Percentiles rank a stretch among this genome's conserved stretches.
Conservation (phyloP, 2,888 invertebrate species). For the Resseliella maxima region DNA sequence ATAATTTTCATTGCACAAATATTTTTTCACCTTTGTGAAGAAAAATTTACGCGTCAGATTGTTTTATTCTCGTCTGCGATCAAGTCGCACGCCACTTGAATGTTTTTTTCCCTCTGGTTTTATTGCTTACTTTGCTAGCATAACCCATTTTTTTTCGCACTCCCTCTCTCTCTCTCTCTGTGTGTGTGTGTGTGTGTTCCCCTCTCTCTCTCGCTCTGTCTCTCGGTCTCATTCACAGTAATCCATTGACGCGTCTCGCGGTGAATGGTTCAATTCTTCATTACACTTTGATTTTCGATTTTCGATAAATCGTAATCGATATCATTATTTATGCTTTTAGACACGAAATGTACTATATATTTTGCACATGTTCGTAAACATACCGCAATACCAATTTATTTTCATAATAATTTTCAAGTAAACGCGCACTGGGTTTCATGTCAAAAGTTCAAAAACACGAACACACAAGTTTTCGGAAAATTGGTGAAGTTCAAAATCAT, state of each 20-base stretch:
- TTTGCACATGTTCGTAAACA: no score
- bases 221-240: background rate
- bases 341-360: background rate
- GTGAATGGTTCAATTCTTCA: background rate
- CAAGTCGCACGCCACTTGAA: background rate
- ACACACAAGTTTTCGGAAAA: background rate
- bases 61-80: background rate
- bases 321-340: slow-evolving; percentile 9
- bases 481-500: background rate
- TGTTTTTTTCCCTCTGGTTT: background rate
- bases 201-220: background rate
- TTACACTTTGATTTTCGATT: background rate
- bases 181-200: no score
- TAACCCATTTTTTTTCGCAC: background rate
- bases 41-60: background rate
- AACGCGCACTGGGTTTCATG: background rate
- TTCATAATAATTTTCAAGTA: background rate
- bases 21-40: background rate
- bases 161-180: no score
- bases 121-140: background rate
- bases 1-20: slow-evolving; percentile 27
- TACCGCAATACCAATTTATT: no score
- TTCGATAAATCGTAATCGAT: slow-evolving; percentile 8
- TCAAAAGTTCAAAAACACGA: background rate
- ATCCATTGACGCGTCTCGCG: background rate